Conservation (phyloP, 2,797 vertebrate species). For the Fundulus diaphanus region DNA sequence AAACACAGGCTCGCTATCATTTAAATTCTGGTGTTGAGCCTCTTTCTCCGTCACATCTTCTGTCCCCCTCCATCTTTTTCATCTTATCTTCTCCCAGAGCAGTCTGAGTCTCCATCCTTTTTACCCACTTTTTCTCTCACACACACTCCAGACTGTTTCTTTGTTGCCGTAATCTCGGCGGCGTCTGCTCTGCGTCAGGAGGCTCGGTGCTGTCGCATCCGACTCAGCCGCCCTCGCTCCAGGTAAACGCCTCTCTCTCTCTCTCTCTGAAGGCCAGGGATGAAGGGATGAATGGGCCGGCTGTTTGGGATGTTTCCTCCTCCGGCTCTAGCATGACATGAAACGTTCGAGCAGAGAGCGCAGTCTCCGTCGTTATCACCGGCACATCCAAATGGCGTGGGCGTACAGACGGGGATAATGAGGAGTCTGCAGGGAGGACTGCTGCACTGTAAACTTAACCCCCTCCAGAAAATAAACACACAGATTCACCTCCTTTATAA, state of each 20-base stretch:
- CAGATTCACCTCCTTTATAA: slow-evolving; percentile 42
- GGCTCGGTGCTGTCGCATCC: slow-evolving; percentile 50
- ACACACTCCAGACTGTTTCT: slow-evolving; percentile 26
- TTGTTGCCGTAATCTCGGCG: slow-evolving; percentile 55
- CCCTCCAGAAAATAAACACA: slow-evolving; percentile 64
- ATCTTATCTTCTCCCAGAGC: slow-evolving; percentile 43
- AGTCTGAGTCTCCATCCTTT: slow-evolving; percentile 28
- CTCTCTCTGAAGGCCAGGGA: slow-evolving; percentile 29
- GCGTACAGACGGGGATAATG: slow-evolving; percentile 49
- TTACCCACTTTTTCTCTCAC: slow-evolving; percentile 6
- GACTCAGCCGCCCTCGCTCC: slow-evolving; percentile 23
- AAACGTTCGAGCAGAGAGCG: slow-evolving; percentile 12
- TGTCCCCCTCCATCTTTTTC: slow-evolving; percentile 42
- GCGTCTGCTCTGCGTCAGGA: slow-evolving; percentile 53
- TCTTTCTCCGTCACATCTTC: slow-evolving; percentile 26
- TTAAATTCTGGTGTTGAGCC: slow-evolving; percentile 27
- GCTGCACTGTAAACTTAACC: slow-evolving; percentile 48
- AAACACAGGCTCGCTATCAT: slow-evolving; percentile 20
- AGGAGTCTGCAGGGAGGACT: slow-evolving; percentile 38
- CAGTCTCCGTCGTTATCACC: slow-evolving; percentile 39
- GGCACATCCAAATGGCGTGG: slow-evolving; percentile 29
- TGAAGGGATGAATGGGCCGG: slow-evolving; percentile 42
- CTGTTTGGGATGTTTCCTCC: slow-evolving; percentile 18
- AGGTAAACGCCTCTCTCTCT: slow-evolving; percentile 50
- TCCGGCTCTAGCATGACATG: slow-evolving; percentile 16